Evolutionary conservation across 2,113 vertebrate species (phyloP), one percentile per base, ranked within the genome.

Genomic region (Aegotheles bennettii): DNA sequence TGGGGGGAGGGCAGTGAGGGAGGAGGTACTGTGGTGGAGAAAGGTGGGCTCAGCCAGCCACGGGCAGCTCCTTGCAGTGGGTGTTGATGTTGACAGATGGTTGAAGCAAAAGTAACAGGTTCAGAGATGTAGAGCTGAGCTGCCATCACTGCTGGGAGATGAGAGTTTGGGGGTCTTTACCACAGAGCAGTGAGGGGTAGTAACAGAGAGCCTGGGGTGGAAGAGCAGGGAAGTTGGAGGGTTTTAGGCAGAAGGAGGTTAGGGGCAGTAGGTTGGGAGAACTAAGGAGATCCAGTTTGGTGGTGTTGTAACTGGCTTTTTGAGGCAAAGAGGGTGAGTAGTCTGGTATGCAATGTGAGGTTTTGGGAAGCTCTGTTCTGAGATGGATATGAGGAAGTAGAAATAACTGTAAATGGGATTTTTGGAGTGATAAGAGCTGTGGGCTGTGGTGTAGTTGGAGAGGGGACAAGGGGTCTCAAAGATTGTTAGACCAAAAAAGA

Each of bases 1-100:
- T 28, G 16, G 5, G 3, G 6, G 20, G 6, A 2, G 19, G 10
- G 1, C 0, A 0, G 8, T 5, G 8, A 42, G 17, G 33, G 45
- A 69, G 11, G 16, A 65, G 54, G 10, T 20, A 10, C 18, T 86
- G 63, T 28, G 20, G 13, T 26, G 42, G 29, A 51, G 20, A 24
- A 53, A 57, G 33, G 13, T 57, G 40, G 36, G 40, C 15, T 90
- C 42, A 48, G n/a, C 11, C 19, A 42, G 9, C 16, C 9, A 1
- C 12, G 45, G 45, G 53, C 61, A 63, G 33, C 3, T 87, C n/a
- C 3, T 28, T 78, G 71, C 23, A 65, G 19, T 16, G 21, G 11
- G 6, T 56, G 25, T 3, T 3, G 50, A 13, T n/a, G 24, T 33
- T 60, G 71, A 4, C 18, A 61, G 45, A 26, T 4, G 25, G 17